phyloP scores from a whole-genome alignment of 2,888 invertebrate species.

The Pristionchus exspectatus region DNA sequence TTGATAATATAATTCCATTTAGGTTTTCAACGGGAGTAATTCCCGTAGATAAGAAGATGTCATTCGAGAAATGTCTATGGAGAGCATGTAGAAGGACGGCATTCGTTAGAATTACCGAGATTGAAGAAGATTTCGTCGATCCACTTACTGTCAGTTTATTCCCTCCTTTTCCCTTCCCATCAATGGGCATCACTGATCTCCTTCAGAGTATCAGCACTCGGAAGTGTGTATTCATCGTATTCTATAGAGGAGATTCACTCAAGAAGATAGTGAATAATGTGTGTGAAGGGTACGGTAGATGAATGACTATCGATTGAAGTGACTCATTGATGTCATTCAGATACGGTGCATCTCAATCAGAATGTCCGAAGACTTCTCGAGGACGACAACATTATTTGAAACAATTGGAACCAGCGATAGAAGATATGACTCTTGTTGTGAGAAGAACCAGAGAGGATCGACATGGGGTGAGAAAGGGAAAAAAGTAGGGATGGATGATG shows the following conservation, averaged over 20 bases:
- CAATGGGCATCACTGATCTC: background rate
- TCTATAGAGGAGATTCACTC: constrained; percentile 93
- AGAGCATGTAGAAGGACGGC: constrained; percentile 97
- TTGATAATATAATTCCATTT: constrained; percentile 46
- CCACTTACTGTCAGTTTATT: constrained; percentile 88
- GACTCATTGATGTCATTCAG: constrained; percentile 63
- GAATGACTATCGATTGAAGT: background rate
- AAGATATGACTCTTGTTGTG: constrained; percentile 89
- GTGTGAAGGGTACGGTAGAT: constrained; percentile 88
- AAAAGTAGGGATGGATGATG: background rate
- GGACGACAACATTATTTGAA: constrained; percentile 97
- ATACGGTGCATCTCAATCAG: constrained; percentile 97
- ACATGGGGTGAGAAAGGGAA: constrained; percentile 61
- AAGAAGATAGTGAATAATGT: constrained; percentile 97
- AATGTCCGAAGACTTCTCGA: constrained; percentile 96
- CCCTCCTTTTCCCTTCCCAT: constrained; percentile 6
- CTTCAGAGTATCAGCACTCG: constrained; percentile 91
- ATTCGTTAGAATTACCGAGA: constrained; percentile 94
- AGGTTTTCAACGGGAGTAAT: constrained; percentile 98
- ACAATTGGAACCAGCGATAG: constrained; percentile 97
- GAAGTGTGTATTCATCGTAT: constrained; percentile 91
- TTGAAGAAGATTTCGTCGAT: constrained; percentile 92
- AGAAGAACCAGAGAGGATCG: constrained; percentile 73
- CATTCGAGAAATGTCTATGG: constrained; percentile 98
- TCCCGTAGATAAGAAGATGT: constrained; percentile 91